These are phyloP conservation scores for Pseudachorutes palmiensis DNA, from an alignment of 1,140 invertebrate species.

Conservation along the genomic window DNA sequence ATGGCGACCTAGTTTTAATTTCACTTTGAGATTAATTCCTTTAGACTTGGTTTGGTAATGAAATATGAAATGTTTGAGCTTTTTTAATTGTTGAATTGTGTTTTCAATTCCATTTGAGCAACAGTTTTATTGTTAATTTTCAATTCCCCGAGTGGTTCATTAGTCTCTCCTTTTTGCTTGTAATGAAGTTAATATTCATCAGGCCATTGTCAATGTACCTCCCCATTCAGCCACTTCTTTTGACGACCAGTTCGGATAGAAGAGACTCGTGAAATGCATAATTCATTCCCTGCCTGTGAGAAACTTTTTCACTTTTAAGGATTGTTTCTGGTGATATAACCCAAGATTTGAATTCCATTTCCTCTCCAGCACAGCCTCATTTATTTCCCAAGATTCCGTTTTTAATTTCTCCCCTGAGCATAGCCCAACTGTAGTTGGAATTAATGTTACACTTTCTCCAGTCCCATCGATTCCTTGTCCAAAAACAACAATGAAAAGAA, in stretches of 20 bases:
- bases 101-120: no score
- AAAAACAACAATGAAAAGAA: no score
- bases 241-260: not conserved
- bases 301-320: not conserved
- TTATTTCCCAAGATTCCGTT: not conserved
- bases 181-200: not conserved
- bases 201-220: not conserved
- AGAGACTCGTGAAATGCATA: constrained; percentile 8
- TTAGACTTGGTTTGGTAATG: no score
- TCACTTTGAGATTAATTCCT: no score
- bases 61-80: no score
- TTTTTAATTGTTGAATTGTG: no score
- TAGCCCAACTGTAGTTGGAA: not conserved
- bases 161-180: not conserved
- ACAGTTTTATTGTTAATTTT: not conserved
- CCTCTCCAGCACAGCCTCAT: not conserved
- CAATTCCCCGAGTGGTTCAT: not conserved
- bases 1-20: no score
- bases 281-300: not conserved
- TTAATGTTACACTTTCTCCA: no score
- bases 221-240: not conserved
- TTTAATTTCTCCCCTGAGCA: not conserved
- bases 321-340: not conserved
- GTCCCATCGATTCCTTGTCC: no score
- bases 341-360: no score